phyloP scores from a whole-genome alignment of 2,888 invertebrate species.

The Dasypolia templi region DNA sequence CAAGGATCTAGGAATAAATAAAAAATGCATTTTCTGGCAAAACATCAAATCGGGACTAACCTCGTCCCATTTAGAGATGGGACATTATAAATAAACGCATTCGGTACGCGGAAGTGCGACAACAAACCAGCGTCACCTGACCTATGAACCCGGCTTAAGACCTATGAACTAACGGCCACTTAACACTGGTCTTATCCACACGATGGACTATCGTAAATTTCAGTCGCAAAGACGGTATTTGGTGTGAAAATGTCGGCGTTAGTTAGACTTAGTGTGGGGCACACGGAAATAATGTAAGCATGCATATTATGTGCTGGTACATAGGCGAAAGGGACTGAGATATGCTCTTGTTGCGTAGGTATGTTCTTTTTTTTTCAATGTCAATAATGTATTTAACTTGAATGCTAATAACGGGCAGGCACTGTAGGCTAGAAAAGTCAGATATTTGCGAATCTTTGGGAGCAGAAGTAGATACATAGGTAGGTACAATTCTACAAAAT shows the following conservation, averaged over 20 bases:
- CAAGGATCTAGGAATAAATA: slow-evolving; percentile 47
- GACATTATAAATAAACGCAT: slow-evolving; percentile 67
- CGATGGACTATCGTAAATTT: slow-evolving; percentile 61
- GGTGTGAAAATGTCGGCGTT: slow-evolving; percentile 60
- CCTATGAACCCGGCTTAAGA: background rate
- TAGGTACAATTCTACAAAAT: background rate
- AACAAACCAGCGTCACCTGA: slow-evolving; percentile 39
- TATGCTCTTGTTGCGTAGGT: background rate
- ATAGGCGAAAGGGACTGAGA: background rate
- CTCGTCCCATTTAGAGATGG: slow-evolving; percentile 65
- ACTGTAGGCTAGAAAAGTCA: background rate
- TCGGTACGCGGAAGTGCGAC: slow-evolving; percentile 64
- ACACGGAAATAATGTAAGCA: slow-evolving; percentile 39
- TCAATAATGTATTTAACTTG: background rate
- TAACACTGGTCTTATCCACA: slow-evolving; percentile 49
- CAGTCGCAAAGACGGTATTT: slow-evolving; percentile 62
- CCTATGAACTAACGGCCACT: background rate
- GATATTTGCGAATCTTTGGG: background rate
- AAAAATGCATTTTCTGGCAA: slow-evolving; percentile 70
- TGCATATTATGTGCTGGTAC: slow-evolving; percentile 30
- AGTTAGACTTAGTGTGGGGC: slow-evolving; percentile 53
- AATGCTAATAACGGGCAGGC: no score
- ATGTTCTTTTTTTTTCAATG: no score
- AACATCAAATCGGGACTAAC: slow-evolving; percentile 63
- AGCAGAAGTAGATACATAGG: no score